Evolutionary conservation across 2,888 invertebrate species (phyloP), one percentile per base, ranked within the genome.

Genomic region (Eristalinus aeneus): DNA sequence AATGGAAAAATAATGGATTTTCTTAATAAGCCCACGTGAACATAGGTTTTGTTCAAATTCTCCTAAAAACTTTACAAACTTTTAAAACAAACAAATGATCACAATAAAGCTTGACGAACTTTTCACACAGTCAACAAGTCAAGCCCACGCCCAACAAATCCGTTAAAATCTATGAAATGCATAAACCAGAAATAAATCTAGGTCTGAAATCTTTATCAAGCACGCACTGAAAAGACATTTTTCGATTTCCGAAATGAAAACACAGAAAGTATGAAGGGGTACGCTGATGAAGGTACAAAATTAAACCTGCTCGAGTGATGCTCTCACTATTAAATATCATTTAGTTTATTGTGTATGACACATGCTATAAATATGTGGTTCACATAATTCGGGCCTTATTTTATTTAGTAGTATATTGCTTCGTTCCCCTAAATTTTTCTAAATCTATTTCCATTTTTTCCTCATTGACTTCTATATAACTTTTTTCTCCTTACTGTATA

Each of bases 301-400:
- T n/a, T 5, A 31, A 69, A 71, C 36, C 63, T 74, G 63, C 46
- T 61, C 69, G 36, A 77, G 72, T 72, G 73, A 78, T 78, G 63
- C 65, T 74, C 60, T 53, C 68, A 69, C 60, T 81, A 27, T 27
- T 63, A 80, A 67, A 61, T 36, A 68, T 60, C 69, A 31, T 64
- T 76, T 77, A 76, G 81, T 84, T 80, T 80, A 72, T 71, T 84
- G 84, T 84, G 84, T 80, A 80, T 80, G 85, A 77, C 85, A 85
- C 81, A 85, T 81, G 71, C 76, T 77, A 77, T 68, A 81, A 72
- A 85, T 83, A 83, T 76, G 76, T 76, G 72, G 72, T 76, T 85
- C 76, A 81, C 81, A 81, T 85, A 72, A 77, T 85, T 72, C 76
- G 85, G 68, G 76, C 63, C 80, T 76, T 75, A 46, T 72, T 81